Percentiles rank a stretch among this genome's conserved stretches.
Evolutionary conservation across 1,140 invertebrate species (phyloP).

Genomic region (Archivesica marissinica): DNA sequence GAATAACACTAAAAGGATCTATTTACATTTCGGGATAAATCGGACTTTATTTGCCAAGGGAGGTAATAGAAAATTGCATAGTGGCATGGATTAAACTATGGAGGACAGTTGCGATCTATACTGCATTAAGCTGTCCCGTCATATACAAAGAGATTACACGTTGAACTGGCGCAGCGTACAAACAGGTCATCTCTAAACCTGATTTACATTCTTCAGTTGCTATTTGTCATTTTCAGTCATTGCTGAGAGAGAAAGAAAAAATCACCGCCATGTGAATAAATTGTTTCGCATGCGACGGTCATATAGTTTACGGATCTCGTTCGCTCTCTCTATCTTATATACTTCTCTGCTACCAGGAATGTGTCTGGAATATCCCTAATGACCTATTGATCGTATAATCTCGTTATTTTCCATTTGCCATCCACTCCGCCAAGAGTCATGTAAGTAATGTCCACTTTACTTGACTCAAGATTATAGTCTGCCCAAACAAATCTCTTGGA

Average conservation of each 20-base stretch:
- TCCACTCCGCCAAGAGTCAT: background rate
- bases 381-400: slow-evolving; percentile 30
- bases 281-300: slow-evolving; percentile 22
- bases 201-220: no score
- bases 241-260: slow-evolving; percentile 1
- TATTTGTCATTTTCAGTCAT: slow-evolving; percentile 19
- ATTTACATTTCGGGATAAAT: no score
- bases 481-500: slow-evolving; percentile 23
- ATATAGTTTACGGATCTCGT: background rate
- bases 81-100: no score
- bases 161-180: no score
- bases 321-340: background rate
- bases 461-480: slow-evolving; percentile 23
- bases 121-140: no score
- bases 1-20: no score
- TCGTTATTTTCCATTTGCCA: slow-evolving; percentile 44
- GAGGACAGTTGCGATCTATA: no score
- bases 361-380: slow-evolving; percentile 24
- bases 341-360: background rate
- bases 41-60: no score
- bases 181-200: no score
- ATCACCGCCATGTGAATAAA: slow-evolving; percentile 22
- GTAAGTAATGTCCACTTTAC: slow-evolving; percentile 40
- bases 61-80: no score
- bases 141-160: no score